These are phyloP conservation scores for Leptocoma aspasia DNA, from an alignment of 2,113 vertebrate species.

Conservation along the genomic window DNA sequence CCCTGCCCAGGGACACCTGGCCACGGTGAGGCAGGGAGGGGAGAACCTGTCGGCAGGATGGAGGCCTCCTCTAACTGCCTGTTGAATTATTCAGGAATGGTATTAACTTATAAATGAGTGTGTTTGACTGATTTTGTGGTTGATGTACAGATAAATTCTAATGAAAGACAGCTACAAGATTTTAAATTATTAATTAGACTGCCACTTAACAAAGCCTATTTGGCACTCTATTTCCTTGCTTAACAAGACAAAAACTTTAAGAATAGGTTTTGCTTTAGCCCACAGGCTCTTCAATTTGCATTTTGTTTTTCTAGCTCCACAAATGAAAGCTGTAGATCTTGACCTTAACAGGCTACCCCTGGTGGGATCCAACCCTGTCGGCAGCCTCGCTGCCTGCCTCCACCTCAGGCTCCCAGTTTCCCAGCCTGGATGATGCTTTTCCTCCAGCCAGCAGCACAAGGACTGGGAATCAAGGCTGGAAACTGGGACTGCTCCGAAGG, in stretches of 20 bases:
- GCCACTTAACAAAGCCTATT: constrained; percentile 83
- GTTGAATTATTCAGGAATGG: constrained; percentile 79
- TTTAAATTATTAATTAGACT: constrained; percentile 84
- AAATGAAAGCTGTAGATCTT: constrained; percentile 69
- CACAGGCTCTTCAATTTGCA: constrained; percentile 74
- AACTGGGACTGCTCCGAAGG: not conserved
- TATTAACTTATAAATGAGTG: constrained; percentile 83
- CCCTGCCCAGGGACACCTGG: not conserved
- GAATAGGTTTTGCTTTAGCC: constrained; percentile 65
- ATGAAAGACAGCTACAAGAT: constrained; percentile 84
- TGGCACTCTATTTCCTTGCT: constrained; percentile 80
- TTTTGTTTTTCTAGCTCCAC: constrained; percentile 70
- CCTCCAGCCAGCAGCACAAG: not conserved
- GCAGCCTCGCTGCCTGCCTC: constrained; percentile 10
- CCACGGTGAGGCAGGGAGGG: constrained; percentile 1
- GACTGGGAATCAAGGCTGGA: not conserved
- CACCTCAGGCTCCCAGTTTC: not conserved
- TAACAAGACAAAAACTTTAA: constrained; percentile 83
- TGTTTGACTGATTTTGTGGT: constrained; percentile 86
- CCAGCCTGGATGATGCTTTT: constrained; percentile 29
- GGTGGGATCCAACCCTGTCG: constrained; percentile 20
- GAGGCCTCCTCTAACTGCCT: constrained; percentile 72
- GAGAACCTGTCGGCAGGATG: constrained; percentile 56
- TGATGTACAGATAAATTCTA: constrained; percentile 86
- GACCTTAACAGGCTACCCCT: constrained; percentile 63